These are phyloP conservation scores for Hippocampus abdominalis DNA, from an alignment of 2,113 vertebrate species.

Conservation along the genomic window DNA sequence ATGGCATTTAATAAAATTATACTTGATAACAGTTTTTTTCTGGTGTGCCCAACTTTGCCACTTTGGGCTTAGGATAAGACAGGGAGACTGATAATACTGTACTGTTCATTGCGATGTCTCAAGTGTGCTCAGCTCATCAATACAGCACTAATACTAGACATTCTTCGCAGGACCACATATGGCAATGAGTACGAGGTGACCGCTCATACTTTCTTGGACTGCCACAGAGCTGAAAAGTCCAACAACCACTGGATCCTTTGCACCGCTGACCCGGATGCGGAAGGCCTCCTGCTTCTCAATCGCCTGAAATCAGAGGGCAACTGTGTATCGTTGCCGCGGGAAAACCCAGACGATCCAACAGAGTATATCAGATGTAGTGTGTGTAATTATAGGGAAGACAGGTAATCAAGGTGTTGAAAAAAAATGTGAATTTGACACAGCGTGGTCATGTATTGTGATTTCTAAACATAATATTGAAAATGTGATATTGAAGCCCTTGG, in stretches of 20 bases:
- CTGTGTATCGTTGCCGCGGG: constrained; percentile 8
- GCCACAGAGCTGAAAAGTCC: constrained; percentile 79
- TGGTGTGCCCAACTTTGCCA: too few relatives aligned
- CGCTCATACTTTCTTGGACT: constrained; percentile 83
- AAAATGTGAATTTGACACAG: constrained; percentile 21
- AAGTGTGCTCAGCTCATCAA: too few relatives aligned
- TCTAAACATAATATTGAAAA: not conserved
- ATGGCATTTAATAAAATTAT: too few relatives aligned
- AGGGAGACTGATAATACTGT: too few relatives aligned
- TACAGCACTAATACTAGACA: too few relatives aligned
- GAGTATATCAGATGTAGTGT: not conserved
- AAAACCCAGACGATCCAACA: not conserved
- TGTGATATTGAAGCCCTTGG: not conserved
- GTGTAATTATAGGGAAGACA: not conserved
- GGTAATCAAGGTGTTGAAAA: not conserved
- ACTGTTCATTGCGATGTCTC: too few relatives aligned
- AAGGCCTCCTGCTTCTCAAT: constrained; percentile 48
- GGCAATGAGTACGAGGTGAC: constrained; percentile 84
- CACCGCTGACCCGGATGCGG: constrained; percentile 69
- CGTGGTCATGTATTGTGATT: not conserved
- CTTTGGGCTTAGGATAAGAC: too few relatives aligned
- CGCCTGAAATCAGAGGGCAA: not conserved
- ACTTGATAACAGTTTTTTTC: too few relatives aligned
- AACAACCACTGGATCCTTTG: constrained; percentile 86
- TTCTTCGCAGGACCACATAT: constrained; percentile 74